These are phyloP conservation scores for Tenthredo amoena DNA, from an alignment of 2,888 invertebrate genomes.

Conservation along the genomic window DNA sequence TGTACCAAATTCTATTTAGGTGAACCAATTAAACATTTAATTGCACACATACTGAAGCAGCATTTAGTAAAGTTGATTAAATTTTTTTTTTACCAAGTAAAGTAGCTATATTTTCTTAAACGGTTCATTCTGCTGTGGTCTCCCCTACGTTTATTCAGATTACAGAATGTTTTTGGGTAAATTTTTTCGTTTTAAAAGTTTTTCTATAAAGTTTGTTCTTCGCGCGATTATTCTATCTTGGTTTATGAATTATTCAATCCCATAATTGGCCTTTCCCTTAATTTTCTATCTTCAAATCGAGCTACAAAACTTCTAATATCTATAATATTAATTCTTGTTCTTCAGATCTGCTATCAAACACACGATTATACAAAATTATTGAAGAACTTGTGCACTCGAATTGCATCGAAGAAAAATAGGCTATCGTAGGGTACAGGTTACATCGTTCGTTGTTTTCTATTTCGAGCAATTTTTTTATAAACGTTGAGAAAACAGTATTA, in stretches of 20 bases:
- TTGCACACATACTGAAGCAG: background rate
- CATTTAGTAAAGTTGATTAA: background rate
- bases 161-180: background rate
- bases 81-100: background rate
- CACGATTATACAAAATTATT: background rate
- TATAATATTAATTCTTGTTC: too few relatives aligned
- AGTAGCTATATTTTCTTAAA: background rate
- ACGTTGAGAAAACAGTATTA: too few relatives aligned
- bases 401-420: too few relatives aligned
- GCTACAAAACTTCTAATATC: background rate
- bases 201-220: background rate
- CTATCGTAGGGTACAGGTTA: too few relatives aligned
- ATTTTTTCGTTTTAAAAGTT: background rate
- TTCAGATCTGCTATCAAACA: background rate
- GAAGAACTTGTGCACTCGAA: too few relatives aligned
- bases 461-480: too few relatives aligned
- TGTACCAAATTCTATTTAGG: background rate
- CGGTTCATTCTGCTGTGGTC: background rate
- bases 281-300: background rate
- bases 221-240: background rate
- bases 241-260: background rate
- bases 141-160: background rate
- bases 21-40: conserved; percentile 2
- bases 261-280: background rate
- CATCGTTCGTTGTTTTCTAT: too few relatives aligned